Conservation (phyloP, 2,797 vertebrate species). For the Gallinago solitaria region DNA sequence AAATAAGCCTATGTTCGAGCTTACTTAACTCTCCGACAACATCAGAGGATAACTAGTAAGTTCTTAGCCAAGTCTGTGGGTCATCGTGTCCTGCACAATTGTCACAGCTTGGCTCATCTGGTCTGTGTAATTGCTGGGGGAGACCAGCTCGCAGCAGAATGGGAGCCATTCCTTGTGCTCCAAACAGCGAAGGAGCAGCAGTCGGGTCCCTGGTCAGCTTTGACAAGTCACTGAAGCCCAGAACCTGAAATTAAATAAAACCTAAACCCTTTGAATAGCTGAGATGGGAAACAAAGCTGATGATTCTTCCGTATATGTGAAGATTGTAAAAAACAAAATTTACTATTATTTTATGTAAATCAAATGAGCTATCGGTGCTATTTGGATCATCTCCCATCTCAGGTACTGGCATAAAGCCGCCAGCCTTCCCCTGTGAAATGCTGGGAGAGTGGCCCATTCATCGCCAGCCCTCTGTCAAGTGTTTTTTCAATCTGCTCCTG, state of each 20-base stretch:
- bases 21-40: slow-evolving; percentile 3
- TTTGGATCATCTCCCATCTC: slow-evolving; percentile 25
- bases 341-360: background rate
- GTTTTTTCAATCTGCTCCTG: slow-evolving; percentile 32
- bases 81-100: background rate
- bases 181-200: fast-evolving
- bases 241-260: background rate
- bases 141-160: background rate
- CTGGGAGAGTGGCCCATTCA: slow-evolving; percentile 47
- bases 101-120: background rate
- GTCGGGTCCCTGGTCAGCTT: fast-evolving
- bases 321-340: background rate
- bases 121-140: background rate
- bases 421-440: background rate
- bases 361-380: background rate
- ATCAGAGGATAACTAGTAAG: slow-evolving; percentile 3
- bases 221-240: background rate
- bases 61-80: slow-evolving; percentile 33
- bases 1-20: slow-evolving; percentile 7
- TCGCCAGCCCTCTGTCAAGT: slow-evolving; percentile 17
- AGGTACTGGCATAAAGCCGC: slow-evolving; percentile 20
- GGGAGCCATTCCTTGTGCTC: fast-evolving
- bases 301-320: fast-evolving
- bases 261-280: background rate
- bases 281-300: background rate